Base-by-base conservation (phyloP, 2,113 vertebrate species). In the Narcine bancroftii region DNA sequence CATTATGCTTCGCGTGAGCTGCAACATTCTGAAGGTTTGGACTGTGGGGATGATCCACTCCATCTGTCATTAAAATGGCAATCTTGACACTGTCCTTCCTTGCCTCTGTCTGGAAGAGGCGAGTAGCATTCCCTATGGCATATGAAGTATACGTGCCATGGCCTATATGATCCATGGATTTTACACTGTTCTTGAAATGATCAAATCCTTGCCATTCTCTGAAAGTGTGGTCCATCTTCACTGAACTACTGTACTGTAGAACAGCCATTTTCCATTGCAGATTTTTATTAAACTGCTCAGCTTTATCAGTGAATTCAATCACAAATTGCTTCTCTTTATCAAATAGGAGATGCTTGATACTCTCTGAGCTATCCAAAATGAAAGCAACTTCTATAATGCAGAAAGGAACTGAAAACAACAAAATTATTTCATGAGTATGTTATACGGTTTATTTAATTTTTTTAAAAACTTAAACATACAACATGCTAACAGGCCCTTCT, bases 311-410 rank as follows among this genome's bases (percentile, higher is more conserved):
- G 94, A 98, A 93, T 33, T 93, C 93, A 92, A 93, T 76, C 93
- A 97, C 96, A 91, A 98, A 98, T 50, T 94, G 75, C 95, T 98
- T 98, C 95, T 98, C 96, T 93, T 94, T 94, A 91, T 96, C 94
- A 92, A 98, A 98, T 83, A 97, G 93, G 53, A 87, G 4, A 36
- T 93, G 94, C 93, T 96, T 97, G 29, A 97, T 96, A 63, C 97
- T 98, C 94, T 98, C 98, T 0, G 98, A 99, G 93, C 98, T 98
- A 95, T 99, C 97, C 94, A 98, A 89, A 45, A 98, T 95, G 95
- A 98, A 98, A 7, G 95, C 94, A 93, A 97, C 94, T 92, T 98
- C 97, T 93, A 97, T 92, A 0, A 95, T 94, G 93, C 97, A 99
- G 1, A 0, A 50, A 45, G 92, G 71, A 92, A 94, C 97, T 98